Evolutionary conservation across 2,113 vertebrate species (phyloP).

Genomic region (Urocolius indicus): DNA sequence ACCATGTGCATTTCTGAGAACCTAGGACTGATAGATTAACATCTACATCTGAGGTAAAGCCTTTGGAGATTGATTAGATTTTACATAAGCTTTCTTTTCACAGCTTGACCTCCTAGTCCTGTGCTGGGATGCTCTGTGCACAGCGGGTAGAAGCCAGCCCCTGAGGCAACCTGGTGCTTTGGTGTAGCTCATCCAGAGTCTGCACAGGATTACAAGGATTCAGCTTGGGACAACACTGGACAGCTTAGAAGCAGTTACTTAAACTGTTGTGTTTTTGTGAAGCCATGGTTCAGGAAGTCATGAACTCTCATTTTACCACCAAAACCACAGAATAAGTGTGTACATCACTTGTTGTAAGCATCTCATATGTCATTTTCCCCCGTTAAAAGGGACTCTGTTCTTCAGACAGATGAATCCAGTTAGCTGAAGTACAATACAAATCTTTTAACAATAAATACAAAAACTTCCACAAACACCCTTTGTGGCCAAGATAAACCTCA

Average conservation of each 20-base stretch:
- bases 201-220: background rate
- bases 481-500: background rate
- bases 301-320: background rate
- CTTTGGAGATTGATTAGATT: background rate
- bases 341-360: background rate
- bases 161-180: background rate
- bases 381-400: background rate
- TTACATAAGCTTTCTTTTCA: background rate
- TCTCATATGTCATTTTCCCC: background rate
- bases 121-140: background rate
- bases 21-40: accelerated
- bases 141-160: background rate
- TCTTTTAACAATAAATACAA: background rate
- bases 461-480: background rate
- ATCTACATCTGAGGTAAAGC: background rate
- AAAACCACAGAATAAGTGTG: background rate
- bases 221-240: background rate
- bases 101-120: background rate
- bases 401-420: background rate
- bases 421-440: background rate
- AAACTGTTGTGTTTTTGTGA: background rate
- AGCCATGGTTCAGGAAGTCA: background rate
- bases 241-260: background rate
- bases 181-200: background rate
- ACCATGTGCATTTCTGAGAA: background rate